Percentiles rank a stretch among this genome's conserved stretches.
These are phyloP conservation scores for Ectropis grisescens DNA, from an alignment of 1,140 invertebrate species.

Conservation along the genomic window DNA sequence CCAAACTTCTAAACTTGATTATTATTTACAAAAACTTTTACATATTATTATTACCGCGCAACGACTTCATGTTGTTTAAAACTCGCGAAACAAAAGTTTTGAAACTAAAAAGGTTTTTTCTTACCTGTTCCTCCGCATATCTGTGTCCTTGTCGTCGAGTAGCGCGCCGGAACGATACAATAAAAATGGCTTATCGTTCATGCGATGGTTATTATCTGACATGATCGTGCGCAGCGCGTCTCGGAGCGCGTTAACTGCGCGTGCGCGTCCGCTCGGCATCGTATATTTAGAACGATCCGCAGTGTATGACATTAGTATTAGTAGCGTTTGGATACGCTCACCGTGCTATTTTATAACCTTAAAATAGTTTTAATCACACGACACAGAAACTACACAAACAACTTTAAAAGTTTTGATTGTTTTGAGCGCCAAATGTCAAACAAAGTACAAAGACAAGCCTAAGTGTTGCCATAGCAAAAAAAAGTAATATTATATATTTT, in stretches of 20 bases:
- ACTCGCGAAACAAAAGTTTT: conserved; percentile 13
- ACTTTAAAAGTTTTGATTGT: no score
- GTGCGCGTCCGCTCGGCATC: conserved; percentile 44
- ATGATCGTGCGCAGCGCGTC: conserved; percentile 17
- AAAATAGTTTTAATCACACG: conserved; percentile 9
- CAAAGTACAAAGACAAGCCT: no score
- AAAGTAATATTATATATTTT: no score
- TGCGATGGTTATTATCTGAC: conserved; percentile 27
- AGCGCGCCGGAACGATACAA: conserved; percentile 20
- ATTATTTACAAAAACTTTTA: no score
- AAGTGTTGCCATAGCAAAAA: no score
- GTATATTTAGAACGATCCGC: conserved; percentile 64
- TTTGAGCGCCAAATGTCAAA: no score
- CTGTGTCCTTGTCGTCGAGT: conserved; percentile 19
- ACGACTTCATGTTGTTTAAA: conserved; percentile 16
- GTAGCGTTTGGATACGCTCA: conserved; percentile 32
- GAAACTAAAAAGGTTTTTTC: conserved; percentile 12
- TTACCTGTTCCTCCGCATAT: conserved; percentile 58
- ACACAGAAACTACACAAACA: no score
- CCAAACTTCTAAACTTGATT: conserved; percentile 16
- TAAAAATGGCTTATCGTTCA: conserved; percentile 57
- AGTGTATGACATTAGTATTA: conserved; percentile 42
- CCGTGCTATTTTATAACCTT: conserved; percentile 15
- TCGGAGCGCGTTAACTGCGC: conserved; percentile 23
- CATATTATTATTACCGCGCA: no score